phyloP scores from a whole-genome alignment of 2,888 invertebrate species.

The Hirtodrosophila alboralis region DNA sequence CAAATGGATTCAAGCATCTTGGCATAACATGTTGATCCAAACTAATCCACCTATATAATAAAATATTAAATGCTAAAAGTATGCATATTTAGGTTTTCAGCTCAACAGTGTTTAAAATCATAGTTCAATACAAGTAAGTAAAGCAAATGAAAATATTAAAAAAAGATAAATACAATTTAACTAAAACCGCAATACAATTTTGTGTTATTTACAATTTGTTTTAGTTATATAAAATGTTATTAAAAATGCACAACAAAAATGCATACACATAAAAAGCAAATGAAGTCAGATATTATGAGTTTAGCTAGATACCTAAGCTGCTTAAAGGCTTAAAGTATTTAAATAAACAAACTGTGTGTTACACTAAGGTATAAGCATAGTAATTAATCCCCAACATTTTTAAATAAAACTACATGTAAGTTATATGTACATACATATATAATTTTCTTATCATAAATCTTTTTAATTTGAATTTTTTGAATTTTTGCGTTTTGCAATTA shows the following conservation, averaged over 20 bases:
- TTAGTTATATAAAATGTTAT: conserved; percentile 6
- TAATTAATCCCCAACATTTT: neutral
- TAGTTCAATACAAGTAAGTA: too few relatives aligned
- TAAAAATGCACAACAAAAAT: conserved; percentile 5
- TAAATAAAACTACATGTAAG: conserved; percentile 24
- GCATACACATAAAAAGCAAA: neutral
- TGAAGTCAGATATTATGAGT: conserved; percentile 3
- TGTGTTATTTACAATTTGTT: too few relatives aligned
- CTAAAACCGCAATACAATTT: neutral
- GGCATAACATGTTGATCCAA: conserved; percentile 2
- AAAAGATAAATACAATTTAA: neutral
- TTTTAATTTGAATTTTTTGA: conserved; percentile 12
- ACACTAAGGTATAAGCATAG: neutral
- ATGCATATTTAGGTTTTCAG: conserved; percentile 7
- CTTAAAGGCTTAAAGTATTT: conserved; percentile 14
- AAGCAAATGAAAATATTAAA: neutral
- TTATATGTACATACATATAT: too few relatives aligned
- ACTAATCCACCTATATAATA: conserved; percentile 5
- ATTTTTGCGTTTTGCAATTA: conserved; percentile 30
- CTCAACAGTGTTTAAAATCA: neutral
- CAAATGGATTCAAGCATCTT: conserved; percentile 38
- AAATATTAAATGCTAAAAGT: neutral
- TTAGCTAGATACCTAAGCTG: conserved; percentile 14
- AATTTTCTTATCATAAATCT: conserved; percentile 7
- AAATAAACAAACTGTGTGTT: conserved; percentile 12